A percentile compares a stretch with the other conserved stretches of the same genome.
phyloP scores from a whole-genome alignment of 1,140 invertebrate genomes.

The Drosophila santomea region DNA sequence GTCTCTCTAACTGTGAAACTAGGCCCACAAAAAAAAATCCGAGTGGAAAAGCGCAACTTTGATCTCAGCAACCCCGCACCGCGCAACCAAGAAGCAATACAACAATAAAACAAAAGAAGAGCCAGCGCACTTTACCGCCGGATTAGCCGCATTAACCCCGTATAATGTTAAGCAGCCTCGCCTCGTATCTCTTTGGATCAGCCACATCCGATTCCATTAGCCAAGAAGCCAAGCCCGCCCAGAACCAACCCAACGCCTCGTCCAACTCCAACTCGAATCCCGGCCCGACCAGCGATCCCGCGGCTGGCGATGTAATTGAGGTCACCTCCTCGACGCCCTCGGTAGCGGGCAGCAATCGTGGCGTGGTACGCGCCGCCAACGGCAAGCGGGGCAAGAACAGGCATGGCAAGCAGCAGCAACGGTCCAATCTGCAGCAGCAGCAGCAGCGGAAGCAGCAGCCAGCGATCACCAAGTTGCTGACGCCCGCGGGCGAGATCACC shows the following conservation, averaged over 20 bases:
- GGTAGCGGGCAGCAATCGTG: conserved; percentile 68
- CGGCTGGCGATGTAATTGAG: conserved; percentile 76
- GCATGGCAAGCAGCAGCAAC: conserved; percentile 60
- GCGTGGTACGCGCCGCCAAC: conserved; percentile 51
- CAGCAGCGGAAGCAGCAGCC: conserved; percentile 60
- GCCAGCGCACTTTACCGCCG: conserved; percentile 31
- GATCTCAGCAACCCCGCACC: conserved; percentile 57
- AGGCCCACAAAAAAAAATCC: conserved; percentile 17
- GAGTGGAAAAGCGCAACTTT: conserved; percentile 43
- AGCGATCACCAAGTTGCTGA: conserved; percentile 64
- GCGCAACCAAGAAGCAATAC: conserved; percentile 56
- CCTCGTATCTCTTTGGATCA: conserved; percentile 83
- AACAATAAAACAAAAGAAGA: background rate
- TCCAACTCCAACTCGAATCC: conserved; percentile 20
- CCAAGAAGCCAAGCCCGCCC: conserved; percentile 58
- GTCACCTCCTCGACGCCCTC: conserved; percentile 78
- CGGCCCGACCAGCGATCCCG: conserved; percentile 35
- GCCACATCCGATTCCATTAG: conserved; percentile 62
- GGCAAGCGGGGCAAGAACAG: conserved; percentile 63
- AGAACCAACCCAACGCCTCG: conserved; percentile 24
- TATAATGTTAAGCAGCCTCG: conserved; percentile 85
- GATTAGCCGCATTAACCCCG: conserved; percentile 40
- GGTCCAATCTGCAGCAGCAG: conserved; percentile 46
- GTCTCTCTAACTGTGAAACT: conserved; percentile 55
- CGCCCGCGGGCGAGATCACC: conserved; percentile 47